Base-by-base conservation (phyloP, 2,113 vertebrate species). In the Australoheros scitulus region DNA sequence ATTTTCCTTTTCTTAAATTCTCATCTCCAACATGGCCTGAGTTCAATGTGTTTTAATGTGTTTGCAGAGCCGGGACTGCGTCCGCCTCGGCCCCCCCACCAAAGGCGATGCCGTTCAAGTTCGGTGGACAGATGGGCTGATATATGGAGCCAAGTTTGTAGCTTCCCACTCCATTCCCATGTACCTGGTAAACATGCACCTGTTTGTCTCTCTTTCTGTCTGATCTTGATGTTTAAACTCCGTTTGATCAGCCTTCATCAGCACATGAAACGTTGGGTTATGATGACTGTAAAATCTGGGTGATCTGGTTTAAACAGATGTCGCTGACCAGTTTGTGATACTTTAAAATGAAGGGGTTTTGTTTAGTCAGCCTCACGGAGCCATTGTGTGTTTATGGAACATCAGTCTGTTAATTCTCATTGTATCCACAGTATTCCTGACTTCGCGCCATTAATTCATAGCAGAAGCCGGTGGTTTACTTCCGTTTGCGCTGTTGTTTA, bases 81-180 rank as follows among this genome's bases (percentile, higher is more conserved):
- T 95, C 79, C 95, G 93, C 18, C 94, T 98, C 41, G 98, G 98
- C 3, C 97, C 98, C 0, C 98, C 98, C 11, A 78, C 96, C 22
- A 95, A 95, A 93, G 98, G 97, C 0, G 97, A 97, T 3, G 95
- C 96, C 2, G 98, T 99, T 84, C 97, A 99, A 88, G 98, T 99
- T 79, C 96, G 97, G 92, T 99, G 98, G 98, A 99, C 98, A 36
- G 98, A 99, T 0, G 97, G 98, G 20, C 94, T 99, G 92, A 93
- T 98, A 75, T 99, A 99, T 7, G 98, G 98, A 93, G 98, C 97
- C 79, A 99, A 97, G 90, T 99, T 99, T 79, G 96, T 99, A 0
- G 96, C 97, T 1, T 97, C 97, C 1, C 98, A 99, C 63, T 95
- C 97, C 81, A 98, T 99, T 92, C 98, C 98, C 63, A 99, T 99